Base-by-base conservation (phyloP, 1,140 invertebrate species). In the Drosophila repletoides region DNA sequence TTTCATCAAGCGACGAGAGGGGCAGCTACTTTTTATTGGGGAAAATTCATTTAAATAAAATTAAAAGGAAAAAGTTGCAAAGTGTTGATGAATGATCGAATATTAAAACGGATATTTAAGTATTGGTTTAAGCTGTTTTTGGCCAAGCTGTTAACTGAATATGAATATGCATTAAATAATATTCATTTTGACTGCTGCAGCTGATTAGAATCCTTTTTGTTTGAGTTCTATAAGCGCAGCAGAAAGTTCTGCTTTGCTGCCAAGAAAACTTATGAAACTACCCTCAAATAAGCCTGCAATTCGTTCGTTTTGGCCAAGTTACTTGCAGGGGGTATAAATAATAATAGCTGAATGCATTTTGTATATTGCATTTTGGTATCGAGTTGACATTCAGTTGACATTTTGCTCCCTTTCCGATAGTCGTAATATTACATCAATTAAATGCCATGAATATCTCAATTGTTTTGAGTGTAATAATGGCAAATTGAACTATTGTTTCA, bases 371-470 rank as follows among this genome's bases (percentile, higher is more conserved):
- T 43, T 33, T 53, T 29, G 21, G 19, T 59, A 55, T 52, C 26
- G 10, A 31, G 29, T 55, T 15, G 49, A 59, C 40, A 46, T 29
- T 28, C 34, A 65, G 24, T 15, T 21, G 41, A 53, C 58, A 41
- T 60, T 59, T 48, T 56, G 55, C 24, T 46, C 12, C 15, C 52
- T 51, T n/a, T n/a, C n/a, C n/a, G n/a, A n/a, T n/a, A n/a, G n/a
- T n/a, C n/a, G n/a, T n/a, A n/a, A n/a, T n/a, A 24, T 77, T 60
- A 73, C 60, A 79, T 81, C 76, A 73, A 83, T 83, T 83, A 66
- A 76, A 52, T 65, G 69, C 5, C 28, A 75, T 84, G 55, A 79
- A 84, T 84, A 86, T 84, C 63, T 74, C 48, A 84, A 69, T 63
- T 71, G 38, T 60, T 36, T 41, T 36, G 49, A 46, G 52, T 72